phyloP scores from a whole-genome alignment of 2,797 vertebrate species.

The Pelodytes ibericus region DNA sequence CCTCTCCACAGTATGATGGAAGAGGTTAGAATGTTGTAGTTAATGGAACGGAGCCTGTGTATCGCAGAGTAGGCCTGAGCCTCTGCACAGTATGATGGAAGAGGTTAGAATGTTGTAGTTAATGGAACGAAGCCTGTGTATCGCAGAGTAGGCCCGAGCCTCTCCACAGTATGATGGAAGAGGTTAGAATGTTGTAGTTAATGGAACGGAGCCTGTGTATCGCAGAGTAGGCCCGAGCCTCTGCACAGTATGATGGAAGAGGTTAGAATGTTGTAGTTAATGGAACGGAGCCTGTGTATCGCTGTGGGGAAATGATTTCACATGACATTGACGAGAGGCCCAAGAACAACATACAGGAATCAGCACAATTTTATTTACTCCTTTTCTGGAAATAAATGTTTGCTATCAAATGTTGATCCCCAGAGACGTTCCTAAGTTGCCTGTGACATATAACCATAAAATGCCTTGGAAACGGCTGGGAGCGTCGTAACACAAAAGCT shows the following conservation, averaged over 20 bases:
- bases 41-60: too few species aligned
- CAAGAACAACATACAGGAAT: conserved; percentile 28
- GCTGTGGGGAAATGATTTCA: conserved; percentile 21
- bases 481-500: neutral
- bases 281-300: neutral
- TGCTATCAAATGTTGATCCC: conserved; percentile 9
- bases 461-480: conserved; percentile 2
- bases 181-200: neutral
- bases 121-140: too few species aligned
- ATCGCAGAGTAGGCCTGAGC: too few species aligned
- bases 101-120: too few species aligned
- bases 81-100: too few species aligned
- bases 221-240: neutral
- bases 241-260: neutral
- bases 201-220: neutral
- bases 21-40: too few species aligned
- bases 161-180: neutral
- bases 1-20: too few species aligned
- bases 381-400: conserved; percentile 25
- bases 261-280: neutral
- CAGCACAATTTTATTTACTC: conserved; percentile 18
- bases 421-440: neutral
- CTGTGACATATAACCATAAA: conserved; percentile 25
- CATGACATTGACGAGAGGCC: conserved; percentile 6
- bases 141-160: neutral